These are phyloP conservation scores for Lucilia sericata DNA, from an alignment of 1,140 invertebrate species.

Conservation along the genomic window DNA sequence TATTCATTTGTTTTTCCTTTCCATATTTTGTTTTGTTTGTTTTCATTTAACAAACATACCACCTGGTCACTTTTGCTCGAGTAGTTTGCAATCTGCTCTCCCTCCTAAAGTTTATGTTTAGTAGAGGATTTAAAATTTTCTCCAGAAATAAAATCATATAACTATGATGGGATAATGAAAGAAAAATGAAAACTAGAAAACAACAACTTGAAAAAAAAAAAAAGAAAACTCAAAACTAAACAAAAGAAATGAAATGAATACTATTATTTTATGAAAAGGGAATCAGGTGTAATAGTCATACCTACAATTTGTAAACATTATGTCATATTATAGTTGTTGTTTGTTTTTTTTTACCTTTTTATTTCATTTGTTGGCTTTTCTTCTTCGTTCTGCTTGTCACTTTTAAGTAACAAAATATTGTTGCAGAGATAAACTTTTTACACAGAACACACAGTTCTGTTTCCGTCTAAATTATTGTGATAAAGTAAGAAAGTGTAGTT, in stretches of 20 bases:
- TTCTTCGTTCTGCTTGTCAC: background rate
- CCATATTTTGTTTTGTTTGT: background rate
- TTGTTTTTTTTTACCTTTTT: background rate
- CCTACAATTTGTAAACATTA: background rate
- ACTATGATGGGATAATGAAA: background rate
- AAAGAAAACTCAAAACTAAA: background rate
- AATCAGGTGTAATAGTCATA: background rate
- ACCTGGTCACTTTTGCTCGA: background rate
- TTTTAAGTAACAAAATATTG: no score
- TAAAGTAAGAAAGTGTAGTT: no score
- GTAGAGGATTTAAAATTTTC: background rate
- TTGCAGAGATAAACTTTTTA: no score
- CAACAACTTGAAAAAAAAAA: background rate
- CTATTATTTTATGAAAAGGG: background rate
- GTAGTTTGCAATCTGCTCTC: background rate
- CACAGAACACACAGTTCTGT: no score
- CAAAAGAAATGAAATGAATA: slow-evolving; percentile 7
- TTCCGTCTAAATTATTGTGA: no score
- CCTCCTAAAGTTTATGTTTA: background rate
- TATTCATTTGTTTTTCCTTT: background rate
- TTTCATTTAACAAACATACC: background rate
- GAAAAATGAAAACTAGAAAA: background rate
- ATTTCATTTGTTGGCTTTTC: background rate
- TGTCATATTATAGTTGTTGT: background rate
- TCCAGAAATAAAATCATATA: background rate